These are phyloP conservation scores for Cyanistes caeruleus DNA, from an alignment of 2,113 vertebrate species.

Conservation along the genomic window DNA sequence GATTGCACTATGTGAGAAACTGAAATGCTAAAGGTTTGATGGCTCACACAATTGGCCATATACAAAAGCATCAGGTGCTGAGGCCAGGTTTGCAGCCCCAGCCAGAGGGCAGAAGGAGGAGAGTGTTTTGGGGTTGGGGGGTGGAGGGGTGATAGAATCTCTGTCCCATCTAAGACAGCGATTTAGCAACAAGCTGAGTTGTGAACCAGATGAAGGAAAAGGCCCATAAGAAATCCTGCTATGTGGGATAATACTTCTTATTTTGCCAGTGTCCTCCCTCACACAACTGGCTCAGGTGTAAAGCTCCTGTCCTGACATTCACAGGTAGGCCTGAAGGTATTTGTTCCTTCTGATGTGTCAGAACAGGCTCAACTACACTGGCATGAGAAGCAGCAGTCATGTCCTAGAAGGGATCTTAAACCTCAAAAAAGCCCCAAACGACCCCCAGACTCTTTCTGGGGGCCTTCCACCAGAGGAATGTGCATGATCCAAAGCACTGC, in stretches of 20 bases:
- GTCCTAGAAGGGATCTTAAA: too few relatives aligned
- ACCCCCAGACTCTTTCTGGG: neutral
- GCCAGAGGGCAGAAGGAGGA: fast-evolving
- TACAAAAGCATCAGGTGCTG: neutral
- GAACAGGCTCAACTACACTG: neutral
- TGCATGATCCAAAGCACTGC: neutral
- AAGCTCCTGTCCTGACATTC: neutral
- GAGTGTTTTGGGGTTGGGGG: too few relatives aligned
- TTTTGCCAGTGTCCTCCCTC: neutral
- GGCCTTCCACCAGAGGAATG: neutral
- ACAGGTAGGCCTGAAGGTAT: neutral
- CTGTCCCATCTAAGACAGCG: neutral
- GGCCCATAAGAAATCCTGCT: neutral
- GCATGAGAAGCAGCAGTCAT: neutral
- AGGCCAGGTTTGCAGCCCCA: neutral
- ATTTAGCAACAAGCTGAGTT: neutral
- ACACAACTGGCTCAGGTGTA: neutral
- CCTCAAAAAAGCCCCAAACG: neutral
- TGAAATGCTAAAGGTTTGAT: neutral
- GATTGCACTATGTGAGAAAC: neutral
- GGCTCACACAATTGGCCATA: neutral
- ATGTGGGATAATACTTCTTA: too few relatives aligned
- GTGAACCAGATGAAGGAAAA: neutral
- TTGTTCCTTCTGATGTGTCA: neutral
- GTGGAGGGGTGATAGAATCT: neutral